Evolutionary conservation across 2,797 vertebrate species (phyloP).

Genomic region (Tympanoctomys barrerae): DNA sequence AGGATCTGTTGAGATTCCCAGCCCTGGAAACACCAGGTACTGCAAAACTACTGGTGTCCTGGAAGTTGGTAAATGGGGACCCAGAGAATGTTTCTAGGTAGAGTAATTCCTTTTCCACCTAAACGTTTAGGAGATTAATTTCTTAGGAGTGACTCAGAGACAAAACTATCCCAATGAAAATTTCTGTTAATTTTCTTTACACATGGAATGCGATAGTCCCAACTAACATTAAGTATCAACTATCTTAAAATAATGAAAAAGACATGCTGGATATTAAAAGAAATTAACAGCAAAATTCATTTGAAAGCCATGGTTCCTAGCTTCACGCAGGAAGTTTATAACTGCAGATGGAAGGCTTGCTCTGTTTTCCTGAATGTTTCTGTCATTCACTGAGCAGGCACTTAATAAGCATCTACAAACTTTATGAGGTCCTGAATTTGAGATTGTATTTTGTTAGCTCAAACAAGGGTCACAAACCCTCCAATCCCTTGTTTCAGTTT

Average conservation of each 20-base stretch:
- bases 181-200: neutral
- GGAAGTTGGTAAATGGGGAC: neutral
- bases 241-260: neutral
- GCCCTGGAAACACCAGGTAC: neutral
- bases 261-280: neutral
- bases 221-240: neutral
- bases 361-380: neutral
- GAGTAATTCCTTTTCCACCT: neutral
- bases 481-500: neutral
- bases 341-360: neutral
- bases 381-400: neutral
- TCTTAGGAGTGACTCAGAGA: neutral
- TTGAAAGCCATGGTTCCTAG: neutral
- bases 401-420: neutral
- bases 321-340: neutral
- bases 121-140: neutral
- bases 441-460: neutral
- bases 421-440: neutral
- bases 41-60: neutral
- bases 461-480: neutral
- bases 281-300: neutral
- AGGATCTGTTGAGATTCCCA: neutral
- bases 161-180: neutral
- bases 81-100: neutral
- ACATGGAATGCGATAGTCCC: neutral